Evolutionary conservation across 2,888 invertebrate genomes (phyloP).

Genomic region (Oegoconia quadripuncta): DNA sequence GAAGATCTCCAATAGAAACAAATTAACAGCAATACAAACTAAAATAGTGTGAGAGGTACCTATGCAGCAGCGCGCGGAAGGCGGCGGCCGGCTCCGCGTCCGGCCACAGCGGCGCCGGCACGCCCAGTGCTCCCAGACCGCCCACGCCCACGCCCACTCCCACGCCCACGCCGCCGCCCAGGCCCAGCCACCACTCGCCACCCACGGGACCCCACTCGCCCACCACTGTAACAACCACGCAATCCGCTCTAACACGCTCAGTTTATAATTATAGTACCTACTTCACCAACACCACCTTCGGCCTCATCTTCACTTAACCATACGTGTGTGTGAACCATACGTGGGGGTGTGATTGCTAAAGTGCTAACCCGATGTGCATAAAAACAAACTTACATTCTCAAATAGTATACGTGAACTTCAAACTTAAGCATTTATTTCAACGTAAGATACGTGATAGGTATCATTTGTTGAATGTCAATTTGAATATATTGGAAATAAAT

Average conservation of each 20-base stretch:
- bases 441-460: too few relatives aligned
- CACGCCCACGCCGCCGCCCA: conserved; percentile 38
- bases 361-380: too few relatives aligned
- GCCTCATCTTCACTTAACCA: too few relatives aligned
- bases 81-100: conserved; percentile 66
- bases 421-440: too few relatives aligned
- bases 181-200: conserved; percentile 42
- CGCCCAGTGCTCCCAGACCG: conserved; percentile 58
- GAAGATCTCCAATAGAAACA: too few relatives aligned
- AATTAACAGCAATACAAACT: not conserved
- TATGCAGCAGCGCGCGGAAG: conserved; percentile 61
- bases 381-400: too few relatives aligned
- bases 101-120: conserved; percentile 57
- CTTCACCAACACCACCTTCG: too few relatives aligned
- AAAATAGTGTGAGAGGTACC: conserved; percentile 29
- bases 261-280: not conserved
- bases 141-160: conserved; percentile 72
- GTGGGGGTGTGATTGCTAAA: too few relatives aligned
- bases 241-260: not conserved
- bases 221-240: conserved; percentile 41
- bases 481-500: too few relatives aligned
- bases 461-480: too few relatives aligned
- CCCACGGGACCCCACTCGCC: conserved; percentile 50
- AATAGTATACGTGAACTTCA: too few relatives aligned
- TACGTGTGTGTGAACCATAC: too few relatives aligned